Evolutionary conservation across 2,797 vertebrate species (phyloP), one percentile per base, ranked within the genome.

Genomic region (Arremon brunneinucha): DNA sequence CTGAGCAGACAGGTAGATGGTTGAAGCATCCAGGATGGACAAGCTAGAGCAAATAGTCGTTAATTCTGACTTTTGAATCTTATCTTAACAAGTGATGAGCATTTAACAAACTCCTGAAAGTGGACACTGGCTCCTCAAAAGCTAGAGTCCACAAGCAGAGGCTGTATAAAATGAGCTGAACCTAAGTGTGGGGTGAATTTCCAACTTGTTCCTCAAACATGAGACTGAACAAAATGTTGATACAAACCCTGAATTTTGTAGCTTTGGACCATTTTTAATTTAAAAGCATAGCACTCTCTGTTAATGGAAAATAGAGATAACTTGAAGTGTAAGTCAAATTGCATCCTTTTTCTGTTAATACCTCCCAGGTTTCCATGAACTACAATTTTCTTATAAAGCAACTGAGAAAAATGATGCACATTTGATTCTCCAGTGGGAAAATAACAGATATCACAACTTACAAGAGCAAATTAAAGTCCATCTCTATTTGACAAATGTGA

Each of bases 241-340:
- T 78, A 62, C 2, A 75, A 71, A 63, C 52, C 39, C 68, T 59
- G 68, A 76, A 55, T 91, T 93, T 76, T 89, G 63, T 57, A 76
- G 46, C 37, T 96, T 83, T 49, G 65, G 46, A 82, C 34, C 30
- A 43, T 87, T 87, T 93, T 92, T 89, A 64, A 77, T 92, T 91
- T 83, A 43, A 75, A 94, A 93, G 83, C 43, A 23, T 32, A 90
- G 70, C 76, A 50, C 41, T 41, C 32, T 18, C 46, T 70, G 11
- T 71, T 83, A 81, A 79, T 37, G 44, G 43, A 77, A 87, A 85
- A 87, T 56, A 64, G 68, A 67, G 10, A 12, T 47, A 89, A 44
- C 57, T 71, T 87, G 84, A 89, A 22, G 69, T 67, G 28, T 37
- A 47, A 79, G 76, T 47, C 49, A 94, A 50, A 57, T 49, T 64